These are phyloP conservation scores for Semotilus atromaculatus DNA, from an alignment of 2,797 vertebrate genomes.

Conservation along the genomic window DNA sequence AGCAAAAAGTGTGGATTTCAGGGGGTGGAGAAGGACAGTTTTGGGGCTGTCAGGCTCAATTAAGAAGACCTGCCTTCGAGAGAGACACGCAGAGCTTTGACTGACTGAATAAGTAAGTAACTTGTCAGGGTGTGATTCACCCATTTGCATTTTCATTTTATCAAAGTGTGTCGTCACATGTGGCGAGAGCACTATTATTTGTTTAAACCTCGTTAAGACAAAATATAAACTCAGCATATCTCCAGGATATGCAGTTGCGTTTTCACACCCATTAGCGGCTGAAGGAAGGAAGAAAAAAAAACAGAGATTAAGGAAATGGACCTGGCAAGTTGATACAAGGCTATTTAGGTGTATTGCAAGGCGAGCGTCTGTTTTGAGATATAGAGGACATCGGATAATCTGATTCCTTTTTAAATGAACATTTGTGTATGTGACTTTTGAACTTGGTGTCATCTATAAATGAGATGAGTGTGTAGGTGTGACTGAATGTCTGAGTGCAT, in stretches of 20 bases:
- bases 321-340: conserved; percentile 29
- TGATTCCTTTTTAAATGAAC: neutral
- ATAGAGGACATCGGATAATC: neutral
- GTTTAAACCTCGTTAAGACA: conserved; percentile 37
- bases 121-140: conserved; percentile 43
- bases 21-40: conserved; percentile 30
- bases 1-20: conserved; percentile 52
- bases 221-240: conserved; percentile 50
- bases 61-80: conserved; percentile 29
- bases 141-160: conserved; percentile 40
- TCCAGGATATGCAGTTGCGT: conserved; percentile 36
- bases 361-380: neutral
- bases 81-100: conserved; percentile 41
- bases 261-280: conserved; percentile 33
- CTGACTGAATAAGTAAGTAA: conserved; percentile 43
- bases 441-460: neutral
- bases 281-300: neutral
- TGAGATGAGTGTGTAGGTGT: neutral
- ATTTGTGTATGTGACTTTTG: neutral
- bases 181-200: conserved; percentile 32
- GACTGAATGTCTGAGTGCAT: neutral
- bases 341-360: conserved; percentile 3
- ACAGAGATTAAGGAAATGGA: conserved; percentile 30
- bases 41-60: conserved; percentile 23
- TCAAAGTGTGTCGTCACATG: conserved; percentile 45